Evolutionary conservation across 2,888 invertebrate species (phyloP).

Genomic region (Lingula anatina): DNA sequence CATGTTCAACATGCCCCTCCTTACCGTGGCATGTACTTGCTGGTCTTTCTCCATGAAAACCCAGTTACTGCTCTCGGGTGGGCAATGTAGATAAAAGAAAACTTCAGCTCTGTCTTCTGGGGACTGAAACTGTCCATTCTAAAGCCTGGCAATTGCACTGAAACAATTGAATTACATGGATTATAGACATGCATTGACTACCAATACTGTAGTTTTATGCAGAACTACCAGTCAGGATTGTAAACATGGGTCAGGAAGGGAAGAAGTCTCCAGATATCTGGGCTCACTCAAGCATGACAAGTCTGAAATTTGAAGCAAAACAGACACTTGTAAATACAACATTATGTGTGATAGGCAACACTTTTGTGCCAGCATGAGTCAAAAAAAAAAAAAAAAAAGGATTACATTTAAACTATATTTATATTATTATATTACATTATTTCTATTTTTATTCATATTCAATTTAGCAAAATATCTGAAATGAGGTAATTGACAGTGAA

Average conservation of each 20-base stretch:
- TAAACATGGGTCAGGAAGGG: too few relatives aligned
- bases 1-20: too few relatives aligned
- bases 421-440: neutral
- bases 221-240: too few relatives aligned
- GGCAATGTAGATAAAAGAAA: conserved; percentile 65
- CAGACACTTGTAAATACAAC: neutral
- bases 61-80: conserved; percentile 96
- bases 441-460: too few relatives aligned
- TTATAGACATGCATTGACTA: too few relatives aligned
- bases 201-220: too few relatives aligned
- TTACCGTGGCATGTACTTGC: conserved; percentile 98
- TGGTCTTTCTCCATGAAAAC: conserved; percentile 96
- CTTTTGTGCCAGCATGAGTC: too few relatives aligned
- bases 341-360: too few relatives aligned
- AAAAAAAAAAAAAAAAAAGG: neutral
- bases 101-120: conserved; percentile 66
- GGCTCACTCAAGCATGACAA: conserved; percentile 11
- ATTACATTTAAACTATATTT: neutral
- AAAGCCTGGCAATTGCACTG: conserved; percentile 26
- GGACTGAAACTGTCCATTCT: conserved; percentile 41
- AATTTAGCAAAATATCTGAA: too few relatives aligned
- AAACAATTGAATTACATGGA: too few relatives aligned
- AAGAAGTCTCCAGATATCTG: conserved; percentile 4
- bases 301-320: too few relatives aligned
- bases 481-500: too few relatives aligned